phyloP scores from a whole-genome alignment of 1,140 invertebrate genomes.

The Lanistes nyassanus region DNA sequence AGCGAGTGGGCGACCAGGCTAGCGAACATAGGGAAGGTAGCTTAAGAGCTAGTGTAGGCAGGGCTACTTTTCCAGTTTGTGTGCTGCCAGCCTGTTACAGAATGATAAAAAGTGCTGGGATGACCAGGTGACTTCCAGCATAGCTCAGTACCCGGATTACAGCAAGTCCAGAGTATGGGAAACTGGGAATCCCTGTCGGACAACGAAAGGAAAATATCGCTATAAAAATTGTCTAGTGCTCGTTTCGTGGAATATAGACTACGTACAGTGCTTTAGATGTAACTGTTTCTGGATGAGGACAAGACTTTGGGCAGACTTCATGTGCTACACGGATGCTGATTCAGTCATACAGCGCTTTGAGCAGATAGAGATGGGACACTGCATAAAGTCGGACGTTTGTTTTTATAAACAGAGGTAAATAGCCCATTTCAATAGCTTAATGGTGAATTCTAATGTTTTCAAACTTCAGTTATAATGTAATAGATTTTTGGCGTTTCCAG shows the following conservation, averaged over 20 bases:
- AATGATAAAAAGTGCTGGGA: too few species aligned
- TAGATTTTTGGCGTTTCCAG: too few species aligned
- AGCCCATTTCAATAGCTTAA: neutral
- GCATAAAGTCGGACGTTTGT: conserved; percentile 19
- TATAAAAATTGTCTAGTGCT: neutral
- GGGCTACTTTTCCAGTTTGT: too few species aligned
- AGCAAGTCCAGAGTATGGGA: too few species aligned
- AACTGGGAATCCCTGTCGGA: neutral
- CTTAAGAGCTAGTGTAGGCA: too few species aligned
- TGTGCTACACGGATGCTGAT: conserved; percentile 27
- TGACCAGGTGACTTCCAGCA: too few species aligned
- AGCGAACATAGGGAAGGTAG: too few species aligned
- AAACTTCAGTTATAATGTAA: too few species aligned
- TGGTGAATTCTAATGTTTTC: too few species aligned
- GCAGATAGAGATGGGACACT: conserved; percentile 23
- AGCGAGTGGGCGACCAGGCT: too few species aligned
- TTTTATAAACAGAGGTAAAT: conserved; percentile 23
- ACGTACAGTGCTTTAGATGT: neutral
- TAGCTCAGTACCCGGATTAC: too few species aligned
- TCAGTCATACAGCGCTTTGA: conserved; percentile 15
- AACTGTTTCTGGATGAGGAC: neutral
- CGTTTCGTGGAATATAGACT: neutral
- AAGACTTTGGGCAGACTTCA: neutral
- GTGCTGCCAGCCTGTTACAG: too few species aligned
- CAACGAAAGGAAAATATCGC: neutral